Evolutionary conservation across 2,888 invertebrate genomes (phyloP).

Genomic region (Arctia plantaginis): DNA sequence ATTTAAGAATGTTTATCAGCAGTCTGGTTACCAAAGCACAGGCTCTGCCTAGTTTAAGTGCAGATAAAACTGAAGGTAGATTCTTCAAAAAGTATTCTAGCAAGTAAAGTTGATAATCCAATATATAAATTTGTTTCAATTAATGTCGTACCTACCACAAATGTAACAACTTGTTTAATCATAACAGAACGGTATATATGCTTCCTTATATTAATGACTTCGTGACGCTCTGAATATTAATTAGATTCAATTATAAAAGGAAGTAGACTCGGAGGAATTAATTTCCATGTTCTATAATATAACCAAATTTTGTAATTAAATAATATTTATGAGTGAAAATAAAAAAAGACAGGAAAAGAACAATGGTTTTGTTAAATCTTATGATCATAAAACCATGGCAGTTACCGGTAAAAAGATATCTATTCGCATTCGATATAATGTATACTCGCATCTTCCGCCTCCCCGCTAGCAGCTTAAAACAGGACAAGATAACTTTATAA

Average conservation of each 20-base stretch:
- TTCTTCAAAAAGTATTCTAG: too few species aligned
- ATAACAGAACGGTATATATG: neutral
- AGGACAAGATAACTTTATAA: too few species aligned
- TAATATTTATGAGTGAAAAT: neutral
- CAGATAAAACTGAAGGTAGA: too few species aligned
- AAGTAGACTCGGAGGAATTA: neutral
- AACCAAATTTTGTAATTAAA: neutral
- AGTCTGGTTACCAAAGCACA: too few species aligned
- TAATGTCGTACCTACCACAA: neutral
- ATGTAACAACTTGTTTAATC: neutral
- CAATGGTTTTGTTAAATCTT: neutral
- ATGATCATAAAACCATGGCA: neutral
- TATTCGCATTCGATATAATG: too few species aligned
- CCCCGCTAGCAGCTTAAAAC: neutral
- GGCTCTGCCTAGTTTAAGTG: too few species aligned
- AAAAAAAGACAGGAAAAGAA: neutral
- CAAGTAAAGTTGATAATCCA: neutral
- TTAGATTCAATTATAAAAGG: conserved; percentile 2
- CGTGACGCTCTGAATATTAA: conserved; percentile 8
- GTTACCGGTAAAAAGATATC: neutral
- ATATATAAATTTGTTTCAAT: neutral
- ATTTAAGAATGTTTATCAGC: too few species aligned
- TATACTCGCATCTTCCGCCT: neutral
- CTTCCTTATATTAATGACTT: neutral
- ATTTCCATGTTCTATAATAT: neutral